Conservation (phyloP, 2,888 invertebrate species). For the Agrenia bidenticulata region DNA sequence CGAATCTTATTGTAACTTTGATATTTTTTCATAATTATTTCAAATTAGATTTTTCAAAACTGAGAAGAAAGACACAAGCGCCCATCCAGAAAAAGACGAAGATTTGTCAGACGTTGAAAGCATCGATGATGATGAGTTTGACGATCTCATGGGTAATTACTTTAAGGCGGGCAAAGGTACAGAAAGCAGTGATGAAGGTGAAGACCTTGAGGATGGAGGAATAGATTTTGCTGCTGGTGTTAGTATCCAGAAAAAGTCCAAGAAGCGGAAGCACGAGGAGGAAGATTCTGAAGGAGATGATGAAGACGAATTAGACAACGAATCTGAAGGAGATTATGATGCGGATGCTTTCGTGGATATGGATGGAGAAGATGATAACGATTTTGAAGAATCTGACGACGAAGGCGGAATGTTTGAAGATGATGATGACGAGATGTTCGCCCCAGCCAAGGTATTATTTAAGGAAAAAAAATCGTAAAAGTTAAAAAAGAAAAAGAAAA, state of each 20-base stretch:
- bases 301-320: slow-evolving; percentile 64
- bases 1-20: background rate
- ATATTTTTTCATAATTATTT: too few species aligned
- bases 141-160: slow-evolving; percentile 48
- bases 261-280: slow-evolving; percentile 56
- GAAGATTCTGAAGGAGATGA: slow-evolving; percentile 65
- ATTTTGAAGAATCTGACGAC: slow-evolving; percentile 53
- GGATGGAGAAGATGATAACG: slow-evolving; percentile 64
- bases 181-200: slow-evolving; percentile 35
- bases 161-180: slow-evolving; percentile 38
- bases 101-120: slow-evolving; percentile 47
- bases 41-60: slow-evolving; percentile 55
- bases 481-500: too few species aligned
- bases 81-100: slow-evolving; percentile 37
- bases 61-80: slow-evolving; percentile 22
- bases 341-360: slow-evolving; percentile 58
- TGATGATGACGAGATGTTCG: slow-evolving; percentile 31
- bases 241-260: slow-evolving; percentile 55
- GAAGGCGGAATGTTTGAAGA: slow-evolving; percentile 54
- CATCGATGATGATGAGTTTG: slow-evolving; percentile 53
- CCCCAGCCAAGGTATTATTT: slow-evolving; percentile 29
- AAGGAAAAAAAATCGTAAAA: slow-evolving; percentile 27
- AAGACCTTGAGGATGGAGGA: slow-evolving; percentile 25
- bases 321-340: slow-evolving; percentile 56
- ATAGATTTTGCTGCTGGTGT: slow-evolving; percentile 61